Conservation (phyloP, 2,797 vertebrate species). For the Oophaga sylvatica region DNA sequence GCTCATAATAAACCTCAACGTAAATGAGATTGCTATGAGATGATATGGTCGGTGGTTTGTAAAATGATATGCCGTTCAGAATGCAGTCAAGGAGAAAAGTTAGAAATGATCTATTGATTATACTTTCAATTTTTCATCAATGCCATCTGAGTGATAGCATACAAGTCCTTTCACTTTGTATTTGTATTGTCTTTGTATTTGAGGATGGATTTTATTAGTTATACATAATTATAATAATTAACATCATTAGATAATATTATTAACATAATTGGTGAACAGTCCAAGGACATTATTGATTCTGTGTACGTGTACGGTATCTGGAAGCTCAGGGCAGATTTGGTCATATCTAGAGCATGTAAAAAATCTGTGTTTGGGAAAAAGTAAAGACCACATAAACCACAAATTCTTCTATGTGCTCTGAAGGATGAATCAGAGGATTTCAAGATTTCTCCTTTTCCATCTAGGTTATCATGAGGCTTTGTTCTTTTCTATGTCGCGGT, state of each 20-base stretch:
- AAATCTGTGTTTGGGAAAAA: conserved; percentile 24
- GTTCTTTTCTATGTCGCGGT: not conserved
- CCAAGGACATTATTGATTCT: not conserved
- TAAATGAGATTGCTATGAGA: conserved; percentile 19
- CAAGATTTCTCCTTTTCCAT: not conserved
- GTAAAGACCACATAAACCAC: conserved; percentile 39
- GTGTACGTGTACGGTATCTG: conserved; percentile 1
- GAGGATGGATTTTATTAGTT: not conserved
- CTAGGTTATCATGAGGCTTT: not conserved
- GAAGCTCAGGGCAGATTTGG: not conserved
- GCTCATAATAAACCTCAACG: not conserved
- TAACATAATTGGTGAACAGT: conserved; percentile 2
- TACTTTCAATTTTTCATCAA: conserved; percentile 1
- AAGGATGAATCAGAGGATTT: conserved; percentile 32
- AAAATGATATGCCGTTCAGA: conserved; percentile 16
- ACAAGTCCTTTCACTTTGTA: not conserved
- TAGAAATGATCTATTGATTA: conserved; percentile 10
- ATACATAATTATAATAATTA: not conserved
- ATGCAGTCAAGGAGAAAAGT: conserved; percentile 3
- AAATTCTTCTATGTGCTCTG: conserved; percentile 19
- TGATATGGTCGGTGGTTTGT: conserved; percentile 17
- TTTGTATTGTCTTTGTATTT: not conserved
- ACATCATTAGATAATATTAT: not conserved
- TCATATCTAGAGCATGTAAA: conserved; percentile 29
- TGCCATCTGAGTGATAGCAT: not conserved